Percentiles rank a stretch among this genome's conserved stretches.
These are phyloP conservation scores for Epistrophe eligans DNA, from an alignment of 2,888 invertebrate species.

Conservation along the genomic window DNA sequence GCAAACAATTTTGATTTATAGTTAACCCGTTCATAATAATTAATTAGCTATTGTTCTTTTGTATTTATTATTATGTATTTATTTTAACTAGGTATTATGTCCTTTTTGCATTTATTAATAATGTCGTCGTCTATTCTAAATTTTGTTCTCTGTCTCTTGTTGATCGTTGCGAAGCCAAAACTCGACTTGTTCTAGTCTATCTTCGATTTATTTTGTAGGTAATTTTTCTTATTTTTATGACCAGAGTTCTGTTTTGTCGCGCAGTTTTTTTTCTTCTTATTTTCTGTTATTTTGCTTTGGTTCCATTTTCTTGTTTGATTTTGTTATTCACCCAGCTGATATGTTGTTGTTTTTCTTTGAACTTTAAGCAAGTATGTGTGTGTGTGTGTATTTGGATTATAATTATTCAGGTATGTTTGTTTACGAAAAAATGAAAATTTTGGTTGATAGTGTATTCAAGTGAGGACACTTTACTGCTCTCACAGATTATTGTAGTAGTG, in stretches of 20 bases:
- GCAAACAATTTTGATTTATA: conserved; percentile 16
- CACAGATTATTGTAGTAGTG: too few relatives aligned
- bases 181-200: conserved; percentile 66
- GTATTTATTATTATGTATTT: conserved; percentile 5
- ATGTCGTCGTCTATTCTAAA: conserved; percentile 31
- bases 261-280: conserved; percentile 49
- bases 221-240: conserved; percentile 15
- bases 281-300: conserved; percentile 22
- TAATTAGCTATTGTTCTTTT: conserved; percentile 7
- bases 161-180: conserved; percentile 73
- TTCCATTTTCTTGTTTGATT: conserved; percentile 31
- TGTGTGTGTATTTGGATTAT: conserved; percentile 29
- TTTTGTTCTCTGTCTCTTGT: conserved; percentile 55
- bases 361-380: background rate
- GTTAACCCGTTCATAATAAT: conserved; percentile 11
- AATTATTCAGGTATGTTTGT: background rate
- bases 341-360: conserved; percentile 54
- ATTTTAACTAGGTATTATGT: background rate
- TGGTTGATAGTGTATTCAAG: background rate
- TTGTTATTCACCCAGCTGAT: conserved; percentile 58
- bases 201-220: conserved; percentile 60
- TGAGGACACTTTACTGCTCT: background rate
- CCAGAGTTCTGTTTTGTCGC: conserved; percentile 50
- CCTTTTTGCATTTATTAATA: conserved; percentile 1
- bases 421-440: conserved; percentile 1